Evolutionary conservation across 2,888 invertebrate genomes (phyloP), one percentile per base, ranked within the genome.

Genomic region (Smittia aterrima): DNA sequence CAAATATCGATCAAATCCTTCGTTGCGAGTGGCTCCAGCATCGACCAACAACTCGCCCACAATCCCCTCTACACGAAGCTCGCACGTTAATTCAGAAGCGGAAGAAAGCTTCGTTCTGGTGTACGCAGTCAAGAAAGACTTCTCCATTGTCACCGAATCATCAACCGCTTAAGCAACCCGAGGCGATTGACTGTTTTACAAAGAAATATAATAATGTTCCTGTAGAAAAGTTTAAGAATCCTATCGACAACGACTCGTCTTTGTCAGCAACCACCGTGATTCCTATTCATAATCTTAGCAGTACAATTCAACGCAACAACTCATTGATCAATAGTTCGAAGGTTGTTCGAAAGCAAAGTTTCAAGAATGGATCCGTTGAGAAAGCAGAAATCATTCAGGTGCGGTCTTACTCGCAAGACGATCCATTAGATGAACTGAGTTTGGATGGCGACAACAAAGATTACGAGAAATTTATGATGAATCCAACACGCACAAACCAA

Each of bases 1-100:
- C 85, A 75, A 82, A 81, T 66, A 79, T 86, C 41, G 83, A 84
- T 67, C 84, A 85, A 75, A 84, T 86, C 75, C 78, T 84, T 18
- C 79, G 80, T 75, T 84, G 86, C 76, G 87, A 87, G 77, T 90
- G 89, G 86, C 81, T 89, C 27, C 81, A 82, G 75, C 81, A 76
- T 18, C n/a, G 80, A 16, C 78, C 77, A 1, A 82, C 82, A 76
- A 79, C 81, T 13, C 18, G 32, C 13, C 24, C 64, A 20, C 22
- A 22, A 32, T 13, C 53, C 13, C 24, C 24, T 13, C 13, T 71
- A 3, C n/a, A 64, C 16, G 71, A 71, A 54, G 71, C 38, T 7
- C 71, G 58, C 6, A 38, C 32, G 18, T 54, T 40, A 9, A 67
- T 74, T 6, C 24, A 62, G 40, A 62, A 64, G n/a, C 74, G 77